phyloP scores from a whole-genome alignment of 2,888 invertebrate genomes.

The Camponotus fellah region DNA sequence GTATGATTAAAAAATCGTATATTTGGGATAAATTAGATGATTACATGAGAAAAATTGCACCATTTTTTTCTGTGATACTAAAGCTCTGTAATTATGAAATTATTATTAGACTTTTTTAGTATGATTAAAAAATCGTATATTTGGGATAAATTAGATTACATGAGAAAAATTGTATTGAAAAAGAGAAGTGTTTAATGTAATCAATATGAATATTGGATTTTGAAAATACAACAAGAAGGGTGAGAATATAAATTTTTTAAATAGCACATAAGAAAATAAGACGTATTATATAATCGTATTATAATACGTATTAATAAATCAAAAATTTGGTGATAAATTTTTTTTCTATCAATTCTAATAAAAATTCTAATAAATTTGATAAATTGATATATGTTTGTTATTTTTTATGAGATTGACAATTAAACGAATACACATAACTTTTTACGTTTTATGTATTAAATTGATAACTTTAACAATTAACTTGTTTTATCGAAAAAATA shows the following conservation, averaged over 20 bases:
- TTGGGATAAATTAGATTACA: not conserved
- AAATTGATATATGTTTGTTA: not conserved
- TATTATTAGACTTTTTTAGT: not conserved
- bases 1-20: not conserved
- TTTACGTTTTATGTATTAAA: not conserved
- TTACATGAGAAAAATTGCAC: not conserved
- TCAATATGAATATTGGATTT: not conserved
- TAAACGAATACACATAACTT: not conserved
- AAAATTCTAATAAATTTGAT: not conserved
- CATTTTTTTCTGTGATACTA: not conserved
- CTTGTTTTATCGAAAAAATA: not conserved
- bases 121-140: not conserved
- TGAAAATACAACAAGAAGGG: not conserved
- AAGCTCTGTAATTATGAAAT: not conserved
- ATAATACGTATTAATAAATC: not conserved
- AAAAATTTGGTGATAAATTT: not conserved
- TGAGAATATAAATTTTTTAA: not conserved
- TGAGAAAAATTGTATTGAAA: not conserved
- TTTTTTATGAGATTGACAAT: not conserved
- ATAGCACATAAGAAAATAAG: not conserved
- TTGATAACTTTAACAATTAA: not conserved
- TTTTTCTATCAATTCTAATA: too few relatives aligned
- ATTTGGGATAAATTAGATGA: constrained; percentile 5
- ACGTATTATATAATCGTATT: too few relatives aligned
- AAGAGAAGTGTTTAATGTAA: not conserved